Evolutionary conservation across 2,888 invertebrate species (phyloP).

Genomic region (Agrochola lota): DNA sequence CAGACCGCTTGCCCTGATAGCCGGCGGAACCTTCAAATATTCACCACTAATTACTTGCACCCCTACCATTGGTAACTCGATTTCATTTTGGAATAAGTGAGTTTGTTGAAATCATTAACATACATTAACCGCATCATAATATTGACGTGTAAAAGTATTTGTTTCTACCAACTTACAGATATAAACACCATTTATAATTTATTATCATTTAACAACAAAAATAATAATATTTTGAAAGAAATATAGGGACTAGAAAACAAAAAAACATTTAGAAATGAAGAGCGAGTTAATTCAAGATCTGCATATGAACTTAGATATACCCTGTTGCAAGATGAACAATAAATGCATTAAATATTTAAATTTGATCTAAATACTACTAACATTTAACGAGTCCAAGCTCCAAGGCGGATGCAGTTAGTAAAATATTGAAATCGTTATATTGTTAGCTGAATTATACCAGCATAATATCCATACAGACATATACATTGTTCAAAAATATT

Average conservation of each 20-base stretch:
- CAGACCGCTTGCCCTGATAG: constrained; percentile 49
- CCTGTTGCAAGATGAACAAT: not conserved
- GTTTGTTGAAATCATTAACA: not conserved
- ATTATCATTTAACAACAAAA: too few species aligned
- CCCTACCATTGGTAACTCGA: constrained; percentile 32
- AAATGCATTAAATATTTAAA: too few species aligned
- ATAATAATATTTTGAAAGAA: not conserved
- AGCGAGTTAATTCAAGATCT: not conserved
- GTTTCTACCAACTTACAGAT: not conserved
- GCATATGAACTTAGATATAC: not conserved
- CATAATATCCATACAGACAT: not conserved
- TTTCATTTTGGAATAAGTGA: not conserved
- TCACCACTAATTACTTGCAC: constrained; percentile 65
- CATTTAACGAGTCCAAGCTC: too few species aligned
- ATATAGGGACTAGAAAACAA: not conserved
- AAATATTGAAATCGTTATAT: not conserved
- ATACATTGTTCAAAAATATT: not conserved
- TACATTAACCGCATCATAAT: too few species aligned
- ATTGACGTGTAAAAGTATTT: not conserved
- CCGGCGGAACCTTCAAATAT: constrained; percentile 67
- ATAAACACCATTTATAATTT: not conserved
- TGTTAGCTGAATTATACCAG: not conserved
- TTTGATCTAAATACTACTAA: too few species aligned
- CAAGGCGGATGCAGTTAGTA: not conserved
- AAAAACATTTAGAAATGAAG: not conserved